phyloP scores from a whole-genome alignment of 2,113 vertebrate genomes.

The Laticauda laticaudata region DNA sequence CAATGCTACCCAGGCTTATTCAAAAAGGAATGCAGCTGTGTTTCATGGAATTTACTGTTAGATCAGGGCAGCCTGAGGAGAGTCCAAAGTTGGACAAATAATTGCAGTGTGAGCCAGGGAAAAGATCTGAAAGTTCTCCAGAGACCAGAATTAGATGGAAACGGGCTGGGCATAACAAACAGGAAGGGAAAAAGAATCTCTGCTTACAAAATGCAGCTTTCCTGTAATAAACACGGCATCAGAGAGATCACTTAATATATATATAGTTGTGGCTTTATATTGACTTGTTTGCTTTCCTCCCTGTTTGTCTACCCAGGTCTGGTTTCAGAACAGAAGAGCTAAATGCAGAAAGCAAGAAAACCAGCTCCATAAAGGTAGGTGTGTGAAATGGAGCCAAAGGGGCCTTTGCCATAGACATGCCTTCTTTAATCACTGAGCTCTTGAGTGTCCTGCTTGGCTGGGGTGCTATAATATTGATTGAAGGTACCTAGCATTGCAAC shows the following conservation, averaged over 20 bases:
- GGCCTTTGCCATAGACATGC: neutral
- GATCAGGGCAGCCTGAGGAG: neutral
- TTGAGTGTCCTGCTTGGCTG: neutral
- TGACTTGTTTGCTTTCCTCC: neutral
- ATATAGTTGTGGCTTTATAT: neutral
- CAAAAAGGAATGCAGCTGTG: neutral
- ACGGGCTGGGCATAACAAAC: neutral
- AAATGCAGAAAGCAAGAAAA: constrained; percentile 98
- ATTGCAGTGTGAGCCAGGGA: neutral
- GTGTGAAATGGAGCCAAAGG: neutral
- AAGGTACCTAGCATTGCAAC: neutral
- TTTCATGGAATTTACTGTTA: neutral
- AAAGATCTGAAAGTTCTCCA: neutral
- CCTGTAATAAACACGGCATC: neutral
- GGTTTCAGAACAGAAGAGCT: constrained; percentile 97
- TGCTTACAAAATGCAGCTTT: neutral
- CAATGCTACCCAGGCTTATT: neutral
- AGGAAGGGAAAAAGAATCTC: neutral
- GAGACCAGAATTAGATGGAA: neutral
- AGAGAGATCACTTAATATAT: neutral
- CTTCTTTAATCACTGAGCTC: neutral
- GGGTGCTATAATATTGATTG: neutral
- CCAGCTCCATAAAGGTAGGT: constrained; percentile 94
- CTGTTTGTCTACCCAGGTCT: constrained; percentile 80
- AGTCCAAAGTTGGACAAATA: neutral